Evolutionary conservation across 1,140 invertebrate species (phyloP).

Genomic region (Physella acuta): DNA sequence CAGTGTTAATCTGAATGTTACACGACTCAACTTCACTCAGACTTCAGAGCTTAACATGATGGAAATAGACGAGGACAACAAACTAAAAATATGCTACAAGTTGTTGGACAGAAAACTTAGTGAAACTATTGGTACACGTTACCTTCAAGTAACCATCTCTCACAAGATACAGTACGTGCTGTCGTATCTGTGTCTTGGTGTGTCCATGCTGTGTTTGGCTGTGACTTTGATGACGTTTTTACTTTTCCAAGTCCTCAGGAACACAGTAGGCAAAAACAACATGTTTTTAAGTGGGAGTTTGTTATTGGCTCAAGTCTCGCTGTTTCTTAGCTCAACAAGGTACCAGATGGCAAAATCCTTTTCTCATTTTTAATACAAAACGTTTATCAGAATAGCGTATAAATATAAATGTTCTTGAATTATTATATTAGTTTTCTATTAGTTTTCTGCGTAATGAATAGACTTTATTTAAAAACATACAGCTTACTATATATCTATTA

Average conservation of each 20-base stretch:
- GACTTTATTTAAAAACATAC: no score
- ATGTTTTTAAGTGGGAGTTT: not conserved
- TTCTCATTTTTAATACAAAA: not conserved
- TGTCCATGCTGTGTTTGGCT: constrained; percentile 6
- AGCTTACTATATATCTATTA: not conserved
- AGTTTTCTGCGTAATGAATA: no score
- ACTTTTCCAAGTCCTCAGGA: constrained; percentile 1
- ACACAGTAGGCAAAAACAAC: constrained; percentile 2
- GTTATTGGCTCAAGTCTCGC: not conserved
- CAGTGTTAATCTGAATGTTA: no score
- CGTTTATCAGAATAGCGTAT: not conserved
- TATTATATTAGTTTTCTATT: not conserved
- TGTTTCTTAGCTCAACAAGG: not conserved
- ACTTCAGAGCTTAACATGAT: no score
- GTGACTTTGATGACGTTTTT: constrained; percentile 6
- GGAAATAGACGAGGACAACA: no score
- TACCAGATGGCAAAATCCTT: not conserved
- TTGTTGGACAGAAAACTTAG: no score
- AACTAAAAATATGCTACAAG: no score
- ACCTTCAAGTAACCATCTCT: no score
- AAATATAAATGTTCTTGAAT: not conserved
- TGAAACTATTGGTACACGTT: no score
- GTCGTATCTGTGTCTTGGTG: not conserved
- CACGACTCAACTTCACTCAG: no score
- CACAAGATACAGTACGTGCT: constrained; percentile 9